A percentile compares a stretch with the other conserved stretches of the same genome.
Evolutionary conservation across 1,140 invertebrate species (phyloP).

Genomic region (Parasteatoda tepidariorum): DNA sequence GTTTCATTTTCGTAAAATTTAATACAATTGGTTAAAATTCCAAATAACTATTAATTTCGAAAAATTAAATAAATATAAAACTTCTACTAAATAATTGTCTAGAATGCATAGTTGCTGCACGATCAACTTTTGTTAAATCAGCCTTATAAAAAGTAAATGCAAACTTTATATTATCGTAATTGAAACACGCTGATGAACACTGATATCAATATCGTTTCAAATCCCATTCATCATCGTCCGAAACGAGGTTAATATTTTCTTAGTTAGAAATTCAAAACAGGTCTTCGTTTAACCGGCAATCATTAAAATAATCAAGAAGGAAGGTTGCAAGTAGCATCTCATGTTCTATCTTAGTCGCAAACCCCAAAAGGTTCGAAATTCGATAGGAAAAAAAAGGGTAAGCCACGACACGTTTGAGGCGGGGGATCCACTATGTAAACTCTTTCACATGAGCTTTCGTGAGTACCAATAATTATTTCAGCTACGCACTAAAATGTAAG

Average conservation of each 20-base stretch:
- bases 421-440: neutral
- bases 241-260: neutral
- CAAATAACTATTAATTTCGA: too few species aligned
- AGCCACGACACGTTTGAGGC: neutral
- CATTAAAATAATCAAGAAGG: neutral
- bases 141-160: too few species aligned
- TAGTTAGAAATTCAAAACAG: neutral
- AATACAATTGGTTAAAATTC: too few species aligned
- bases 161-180: too few species aligned
- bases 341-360: too few species aligned
- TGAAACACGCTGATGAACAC: neutral
- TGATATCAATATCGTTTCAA: neutral
- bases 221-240: neutral
- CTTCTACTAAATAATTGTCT: too few species aligned
- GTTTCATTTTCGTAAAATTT: too few species aligned
- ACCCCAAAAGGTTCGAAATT: neutral
- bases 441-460: neutral
- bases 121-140: too few species aligned
- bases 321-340: neutral
- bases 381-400: neutral
- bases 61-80: too few species aligned
- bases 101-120: too few species aligned
- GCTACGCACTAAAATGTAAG: neutral
- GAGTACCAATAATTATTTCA: neutral
- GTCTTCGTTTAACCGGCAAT: neutral